Evolutionary conservation across 2,113 vertebrate genomes (phyloP).

Genomic region (Hepsetus odoe): DNA sequence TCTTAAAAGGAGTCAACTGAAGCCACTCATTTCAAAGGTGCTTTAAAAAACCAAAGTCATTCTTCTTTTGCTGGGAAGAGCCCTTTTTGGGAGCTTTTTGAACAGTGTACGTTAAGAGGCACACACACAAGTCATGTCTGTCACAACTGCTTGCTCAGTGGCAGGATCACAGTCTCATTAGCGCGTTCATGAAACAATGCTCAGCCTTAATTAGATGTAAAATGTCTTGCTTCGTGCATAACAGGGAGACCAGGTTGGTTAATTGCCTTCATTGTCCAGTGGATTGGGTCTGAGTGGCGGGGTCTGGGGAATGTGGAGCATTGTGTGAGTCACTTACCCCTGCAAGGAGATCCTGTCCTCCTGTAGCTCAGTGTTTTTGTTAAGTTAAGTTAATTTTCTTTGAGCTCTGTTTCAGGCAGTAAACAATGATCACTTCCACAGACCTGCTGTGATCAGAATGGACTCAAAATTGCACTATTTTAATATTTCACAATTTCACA

Average conservation of each 20-base stretch:
- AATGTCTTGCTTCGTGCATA: conserved; percentile 85
- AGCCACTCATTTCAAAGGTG: too few relatives aligned
- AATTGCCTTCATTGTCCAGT: conserved; percentile 67
- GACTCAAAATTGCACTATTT: not conserved
- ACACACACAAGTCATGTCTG: conserved; percentile 45
- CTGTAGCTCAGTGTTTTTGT: conserved; percentile 6
- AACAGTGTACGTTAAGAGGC: not conserved
- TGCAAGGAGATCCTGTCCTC: conserved; percentile 9
- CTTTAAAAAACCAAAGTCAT: too few relatives aligned
- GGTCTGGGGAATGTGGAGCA: not conserved
- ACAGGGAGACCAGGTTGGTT: conserved; percentile 78
- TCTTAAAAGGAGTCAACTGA: too few relatives aligned
- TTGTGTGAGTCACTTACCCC: conserved; percentile 14
- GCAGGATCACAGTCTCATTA: conserved; percentile 96
- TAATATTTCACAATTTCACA: too few relatives aligned
- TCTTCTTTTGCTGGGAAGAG: not conserved
- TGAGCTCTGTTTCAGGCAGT: not conserved
- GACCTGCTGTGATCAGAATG: not conserved
- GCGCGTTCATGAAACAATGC: conserved; percentile 87
- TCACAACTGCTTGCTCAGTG: conserved; percentile 83
- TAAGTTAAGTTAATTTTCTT: not conserved
- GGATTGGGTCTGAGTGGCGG: conserved; percentile 60
- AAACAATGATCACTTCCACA: conserved; percentile 2
- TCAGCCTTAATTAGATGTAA: conserved; percentile 93
- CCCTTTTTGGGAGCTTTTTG: too few relatives aligned